These are phyloP conservation scores for Heliconius hortense DNA, from an alignment of 2,888 invertebrate species.

Conservation along the genomic window DNA sequence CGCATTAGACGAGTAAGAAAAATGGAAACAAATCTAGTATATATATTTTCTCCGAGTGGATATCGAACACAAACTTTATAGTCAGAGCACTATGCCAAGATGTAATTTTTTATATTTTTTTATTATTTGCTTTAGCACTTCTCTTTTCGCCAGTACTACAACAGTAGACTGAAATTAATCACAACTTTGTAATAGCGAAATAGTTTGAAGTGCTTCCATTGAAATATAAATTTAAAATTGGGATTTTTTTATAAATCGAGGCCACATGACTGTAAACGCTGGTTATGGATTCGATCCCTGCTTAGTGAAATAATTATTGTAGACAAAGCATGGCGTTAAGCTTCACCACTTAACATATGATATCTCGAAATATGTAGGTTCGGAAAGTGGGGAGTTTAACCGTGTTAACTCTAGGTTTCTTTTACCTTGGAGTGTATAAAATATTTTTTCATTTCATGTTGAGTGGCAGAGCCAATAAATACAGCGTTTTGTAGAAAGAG, in stretches of 20 bases:
- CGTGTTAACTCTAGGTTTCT: too few species aligned
- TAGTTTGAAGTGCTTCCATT: slow-evolving; percentile 25
- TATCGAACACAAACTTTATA: not conserved
- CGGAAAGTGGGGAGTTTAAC: too few species aligned
- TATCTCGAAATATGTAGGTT: too few species aligned
- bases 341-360: too few species aligned
- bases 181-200: slow-evolving; percentile 19
- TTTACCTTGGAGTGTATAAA: too few species aligned
- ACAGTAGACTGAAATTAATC: slow-evolving; percentile 31
- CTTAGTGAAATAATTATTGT: not conserved
- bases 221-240: not conserved
- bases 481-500: not conserved
- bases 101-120: not conserved
- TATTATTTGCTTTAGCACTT: slow-evolving; percentile 9
- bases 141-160: slow-evolving; percentile 11
- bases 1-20: too few species aligned
- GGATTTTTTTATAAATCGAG: too few species aligned
- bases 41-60: not conserved
- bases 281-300: not conserved
- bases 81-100: too few species aligned
- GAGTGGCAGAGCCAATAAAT: not conserved
- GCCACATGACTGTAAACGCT: not conserved
- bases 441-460: not conserved
- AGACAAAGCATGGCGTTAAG: too few species aligned
- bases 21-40: too few species aligned